Conservation (phyloP, 2,888 invertebrate genomes). For the Proisotoma minuta region DNA sequence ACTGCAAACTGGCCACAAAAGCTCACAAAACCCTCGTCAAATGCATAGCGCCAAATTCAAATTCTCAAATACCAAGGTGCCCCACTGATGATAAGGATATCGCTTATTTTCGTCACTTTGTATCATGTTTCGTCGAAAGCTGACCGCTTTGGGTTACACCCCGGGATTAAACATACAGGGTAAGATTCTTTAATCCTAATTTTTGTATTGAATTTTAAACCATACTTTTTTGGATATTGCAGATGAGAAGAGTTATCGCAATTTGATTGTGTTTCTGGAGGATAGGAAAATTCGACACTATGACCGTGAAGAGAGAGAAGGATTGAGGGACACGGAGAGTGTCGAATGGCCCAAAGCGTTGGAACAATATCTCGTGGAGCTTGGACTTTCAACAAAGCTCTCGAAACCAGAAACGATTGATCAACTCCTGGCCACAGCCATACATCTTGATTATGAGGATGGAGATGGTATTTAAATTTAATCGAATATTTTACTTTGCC, state of each 20-base stretch:
- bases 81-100: too few relatives aligned
- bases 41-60: too few relatives aligned
- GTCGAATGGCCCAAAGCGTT: constrained; percentile 56
- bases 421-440: constrained; percentile 79
- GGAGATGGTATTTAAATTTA: constrained; percentile 53
- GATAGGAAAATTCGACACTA: constrained; percentile 85
- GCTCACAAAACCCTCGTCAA: too few relatives aligned
- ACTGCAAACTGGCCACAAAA: too few relatives aligned
- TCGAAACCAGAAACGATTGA: constrained; percentile 69
- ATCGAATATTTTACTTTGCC: background rate
- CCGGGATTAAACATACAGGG: too few relatives aligned
- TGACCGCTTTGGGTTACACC: constrained; percentile 72
- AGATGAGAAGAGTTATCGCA: constrained; percentile 69
- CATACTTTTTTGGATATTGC: constrained; percentile 17
- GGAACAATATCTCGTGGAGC: constrained; percentile 66
- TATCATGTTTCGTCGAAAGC: constrained; percentile 74
- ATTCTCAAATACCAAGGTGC: too few relatives aligned
- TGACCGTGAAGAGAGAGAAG: constrained; percentile 68
- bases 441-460: constrained; percentile 75
- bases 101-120: too few relatives aligned
- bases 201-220: too few relatives aligned
- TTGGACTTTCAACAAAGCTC: constrained; percentile 68
- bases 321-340: constrained; percentile 64
- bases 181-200: too few relatives aligned
- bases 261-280: constrained; percentile 83